Conservation (phyloP, 1,140 invertebrate genomes). For the Brachionus angularis region DNA sequence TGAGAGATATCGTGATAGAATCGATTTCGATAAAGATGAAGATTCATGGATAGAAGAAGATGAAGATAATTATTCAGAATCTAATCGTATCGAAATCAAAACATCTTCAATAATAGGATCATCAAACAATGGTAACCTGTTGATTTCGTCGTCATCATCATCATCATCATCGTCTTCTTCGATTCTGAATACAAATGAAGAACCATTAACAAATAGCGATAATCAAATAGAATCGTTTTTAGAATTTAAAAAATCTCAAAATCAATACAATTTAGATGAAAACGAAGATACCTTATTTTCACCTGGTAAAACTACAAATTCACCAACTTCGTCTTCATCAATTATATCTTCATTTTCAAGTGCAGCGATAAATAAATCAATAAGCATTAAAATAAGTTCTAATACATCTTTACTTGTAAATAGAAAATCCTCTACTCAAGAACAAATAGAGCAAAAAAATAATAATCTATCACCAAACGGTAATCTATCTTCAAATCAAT, state of each 20-base stretch:
- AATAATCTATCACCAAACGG: no score
- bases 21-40: constrained; percentile 70
- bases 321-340: background rate
- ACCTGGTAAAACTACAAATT: background rate
- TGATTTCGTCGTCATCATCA: background rate
- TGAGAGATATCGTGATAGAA: constrained; percentile 2
- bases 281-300: constrained; percentile 33
- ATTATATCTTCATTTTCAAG: no score
- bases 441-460: no score
- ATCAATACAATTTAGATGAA: constrained; percentile 2
- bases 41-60: constrained; percentile 60
- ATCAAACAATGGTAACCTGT: background rate
- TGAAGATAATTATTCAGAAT: background rate
- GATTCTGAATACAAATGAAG: background rate
- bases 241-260: constrained; percentile 18
- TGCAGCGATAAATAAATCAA: background rate
- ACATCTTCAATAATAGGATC: background rate
- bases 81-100: background rate
- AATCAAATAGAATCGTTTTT: constrained; percentile 12
- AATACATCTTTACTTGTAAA: no score
- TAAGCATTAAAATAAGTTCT: constrained; percentile 9
- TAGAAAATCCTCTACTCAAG: no score
- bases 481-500: no score
- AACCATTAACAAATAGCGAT: background rate
- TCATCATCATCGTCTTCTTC: no score